A percentile compares a stretch with the other conserved stretches of the same genome.
Conservation (phyloP, 2,888 invertebrate genomes). For the Nesidiocoris tenuis region DNA sequence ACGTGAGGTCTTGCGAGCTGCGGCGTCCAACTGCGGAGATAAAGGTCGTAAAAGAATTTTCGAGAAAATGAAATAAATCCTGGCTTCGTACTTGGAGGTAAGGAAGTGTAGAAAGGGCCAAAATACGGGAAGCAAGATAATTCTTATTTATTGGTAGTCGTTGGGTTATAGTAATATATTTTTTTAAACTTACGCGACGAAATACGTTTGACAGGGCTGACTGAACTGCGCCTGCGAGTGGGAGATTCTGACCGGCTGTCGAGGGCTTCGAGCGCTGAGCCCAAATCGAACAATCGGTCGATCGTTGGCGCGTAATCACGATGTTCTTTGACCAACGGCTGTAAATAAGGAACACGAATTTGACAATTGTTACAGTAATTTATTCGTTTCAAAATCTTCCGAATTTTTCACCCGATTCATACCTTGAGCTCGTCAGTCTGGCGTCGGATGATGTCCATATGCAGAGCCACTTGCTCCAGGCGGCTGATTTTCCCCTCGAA, state of each 20-base stretch:
- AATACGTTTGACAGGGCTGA: conserved; percentile 80
- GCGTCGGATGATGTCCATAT: conserved; percentile 77
- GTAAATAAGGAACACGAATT: conserved; percentile 46
- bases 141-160: too few species aligned
- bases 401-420: too few species aligned
- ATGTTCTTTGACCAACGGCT: conserved; percentile 83
- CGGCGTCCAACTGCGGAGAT: conserved; percentile 64
- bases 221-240: conserved; percentile 67
- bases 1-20: conserved; percentile 67
- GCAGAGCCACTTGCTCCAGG: conserved; percentile 82
- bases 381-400: too few species aligned
- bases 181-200: conserved; percentile 55
- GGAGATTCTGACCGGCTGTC: conserved; percentile 60
- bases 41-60: neutral
- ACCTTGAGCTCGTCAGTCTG: conserved; percentile 77
- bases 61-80: neutral
- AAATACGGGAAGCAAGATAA: too few species aligned
- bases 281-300: conserved; percentile 88
- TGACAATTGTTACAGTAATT: neutral
- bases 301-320: conserved; percentile 81
- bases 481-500: conserved; percentile 76
- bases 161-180: neutral
- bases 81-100: too few species aligned
- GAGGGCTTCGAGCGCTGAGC: conserved; percentile 53
- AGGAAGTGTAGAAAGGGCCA: too few species aligned